Percentiles rank a stretch among this genome's conserved stretches.
Conservation (phyloP, 2,888 invertebrate species). For the Mellilla xanthometata region DNA sequence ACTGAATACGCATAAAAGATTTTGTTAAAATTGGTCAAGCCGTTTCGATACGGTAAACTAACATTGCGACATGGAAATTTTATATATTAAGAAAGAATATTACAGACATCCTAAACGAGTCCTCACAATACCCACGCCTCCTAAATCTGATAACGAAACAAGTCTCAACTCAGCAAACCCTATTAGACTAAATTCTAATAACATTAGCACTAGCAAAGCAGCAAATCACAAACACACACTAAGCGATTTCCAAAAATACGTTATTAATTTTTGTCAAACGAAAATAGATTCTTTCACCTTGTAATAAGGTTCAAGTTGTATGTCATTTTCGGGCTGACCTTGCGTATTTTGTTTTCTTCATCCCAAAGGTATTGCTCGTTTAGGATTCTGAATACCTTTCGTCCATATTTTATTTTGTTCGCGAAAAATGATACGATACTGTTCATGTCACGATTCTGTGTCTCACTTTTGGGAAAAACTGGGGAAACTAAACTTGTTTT, state of each 20-base stretch:
- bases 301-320: conserved; percentile 7
- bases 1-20: no score
- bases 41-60: no score
- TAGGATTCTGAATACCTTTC: conserved; percentile 26
- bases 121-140: no score
- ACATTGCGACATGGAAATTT: no score
- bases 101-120: no score
- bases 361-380: conserved; percentile 28
- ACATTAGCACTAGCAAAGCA: conserved; percentile 6
- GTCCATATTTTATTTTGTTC: conserved; percentile 29
- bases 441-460: conserved; percentile 11
- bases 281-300: conserved; percentile 2
- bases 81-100: no score
- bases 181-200: conserved; percentile 8
- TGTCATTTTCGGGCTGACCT: conserved; percentile 16
- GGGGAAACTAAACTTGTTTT: conserved; percentile 3
- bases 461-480: conserved; percentile 1
- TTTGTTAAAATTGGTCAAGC: no score
- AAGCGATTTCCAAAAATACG: neutral
- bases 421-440: conserved; percentile 21
- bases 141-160: no score
- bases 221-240: conserved; percentile 4
- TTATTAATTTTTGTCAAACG: neutral
- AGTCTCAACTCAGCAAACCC: no score
- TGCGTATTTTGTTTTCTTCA: conserved; percentile 24